These are phyloP conservation scores for Tetramorium alpestre DNA, from an alignment of 1,140 invertebrate genomes.

Conservation along the genomic window DNA sequence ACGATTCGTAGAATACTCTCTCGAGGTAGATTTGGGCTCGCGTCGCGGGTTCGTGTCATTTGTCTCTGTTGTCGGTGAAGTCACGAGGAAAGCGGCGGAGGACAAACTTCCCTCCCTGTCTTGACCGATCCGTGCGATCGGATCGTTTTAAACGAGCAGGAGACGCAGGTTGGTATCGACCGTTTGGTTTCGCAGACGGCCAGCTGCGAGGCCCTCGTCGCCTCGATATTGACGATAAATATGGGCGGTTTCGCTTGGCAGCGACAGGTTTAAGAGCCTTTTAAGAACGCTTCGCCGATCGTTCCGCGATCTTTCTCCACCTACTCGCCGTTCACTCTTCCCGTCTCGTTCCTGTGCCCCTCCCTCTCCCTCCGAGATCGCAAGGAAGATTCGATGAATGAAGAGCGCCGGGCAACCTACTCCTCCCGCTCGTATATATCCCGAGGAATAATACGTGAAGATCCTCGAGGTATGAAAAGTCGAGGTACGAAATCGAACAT, in stretches of 20 bases:
- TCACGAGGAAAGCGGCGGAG: conserved; percentile 28
- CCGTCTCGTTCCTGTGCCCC: not conserved
- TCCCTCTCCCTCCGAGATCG: conserved; percentile 9
- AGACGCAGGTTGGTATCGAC: conserved; percentile 51
- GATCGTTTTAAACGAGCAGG: conserved; percentile 47
- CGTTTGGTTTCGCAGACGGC: conserved; percentile 36
- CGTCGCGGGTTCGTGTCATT: not conserved
- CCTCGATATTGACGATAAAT: conserved; percentile 72
- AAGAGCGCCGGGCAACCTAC: conserved; percentile 41
- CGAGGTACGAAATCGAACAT: not conserved
- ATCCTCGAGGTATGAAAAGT: conserved; percentile 27
- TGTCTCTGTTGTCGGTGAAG: conserved; percentile 41
- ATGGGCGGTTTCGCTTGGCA: conserved; percentile 63
- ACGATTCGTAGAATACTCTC: not conserved
- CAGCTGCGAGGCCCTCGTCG: conserved; percentile 58
- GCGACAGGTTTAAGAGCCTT: conserved; percentile 67
- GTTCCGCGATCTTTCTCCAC: conserved; percentile 41
- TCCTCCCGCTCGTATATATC: conserved; percentile 14
- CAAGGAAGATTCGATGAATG: conserved; percentile 58
- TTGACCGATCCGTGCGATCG: conserved; percentile 6
- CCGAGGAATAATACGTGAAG: conserved; percentile 39
- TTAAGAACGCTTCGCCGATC: conserved; percentile 64
- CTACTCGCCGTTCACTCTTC: conserved; percentile 15
- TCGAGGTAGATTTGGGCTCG: not conserved
- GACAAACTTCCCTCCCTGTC: conserved; percentile 39